Evolutionary conservation across 2,888 invertebrate genomes (phyloP).

Genomic region (Theristus sp.): DNA sequence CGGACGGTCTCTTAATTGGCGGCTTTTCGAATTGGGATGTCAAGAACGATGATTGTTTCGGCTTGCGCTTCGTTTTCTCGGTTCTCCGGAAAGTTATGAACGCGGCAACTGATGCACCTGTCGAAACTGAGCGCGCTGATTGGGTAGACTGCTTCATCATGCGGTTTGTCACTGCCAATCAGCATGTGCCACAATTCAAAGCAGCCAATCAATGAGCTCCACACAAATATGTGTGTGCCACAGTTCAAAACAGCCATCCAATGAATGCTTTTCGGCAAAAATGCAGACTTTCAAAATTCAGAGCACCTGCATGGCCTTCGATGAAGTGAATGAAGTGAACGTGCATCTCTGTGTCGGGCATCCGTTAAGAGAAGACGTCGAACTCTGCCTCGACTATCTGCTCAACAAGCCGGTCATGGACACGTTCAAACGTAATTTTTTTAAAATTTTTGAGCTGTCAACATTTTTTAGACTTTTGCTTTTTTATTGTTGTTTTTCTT

Average conservation of each 20-base stretch:
- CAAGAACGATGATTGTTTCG: no score
- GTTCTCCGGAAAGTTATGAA: no score
- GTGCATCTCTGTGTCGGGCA: slow-evolving; percentile 93
- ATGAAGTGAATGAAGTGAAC: slow-evolving; percentile 64
- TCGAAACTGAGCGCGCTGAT: no score
- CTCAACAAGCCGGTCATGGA: slow-evolving; percentile 28
- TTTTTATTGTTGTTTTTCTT: neutral
- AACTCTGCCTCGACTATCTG: slow-evolving; percentile 65
- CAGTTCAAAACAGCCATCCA: neutral
- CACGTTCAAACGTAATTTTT: slow-evolving; percentile 14
- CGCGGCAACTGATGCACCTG: no score
- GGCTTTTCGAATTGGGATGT: no score
- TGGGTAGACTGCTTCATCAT: no score
- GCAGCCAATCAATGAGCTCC: neutral
- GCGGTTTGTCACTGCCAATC: no score
- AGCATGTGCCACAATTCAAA: no score
- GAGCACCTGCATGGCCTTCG: slow-evolving; percentile 81
- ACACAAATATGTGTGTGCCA: no score
- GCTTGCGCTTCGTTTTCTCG: no score
- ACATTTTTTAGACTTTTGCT: neutral
- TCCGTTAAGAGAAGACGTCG: slow-evolving; percentile 70
- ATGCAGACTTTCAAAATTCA: slow-evolving; percentile 82
- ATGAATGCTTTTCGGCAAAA: neutral
- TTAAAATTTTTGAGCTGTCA: neutral
- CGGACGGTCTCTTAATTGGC: no score